Base-by-base conservation (phyloP, 2,888 invertebrate genomes). In the Trichogramma evanescens region DNA sequence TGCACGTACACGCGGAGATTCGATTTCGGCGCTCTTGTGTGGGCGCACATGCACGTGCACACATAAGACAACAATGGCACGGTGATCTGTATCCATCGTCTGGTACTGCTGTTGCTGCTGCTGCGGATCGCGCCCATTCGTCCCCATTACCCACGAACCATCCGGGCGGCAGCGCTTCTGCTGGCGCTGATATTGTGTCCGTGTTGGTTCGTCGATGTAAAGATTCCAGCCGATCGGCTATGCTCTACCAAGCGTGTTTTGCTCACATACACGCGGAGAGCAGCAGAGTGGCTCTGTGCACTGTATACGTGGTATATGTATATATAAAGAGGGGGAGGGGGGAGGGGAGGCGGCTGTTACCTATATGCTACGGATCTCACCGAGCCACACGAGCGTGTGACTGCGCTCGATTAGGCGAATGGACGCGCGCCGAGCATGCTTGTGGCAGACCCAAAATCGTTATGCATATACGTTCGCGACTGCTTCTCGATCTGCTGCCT, bases 201-300 rank as follows among this genome's bases (percentile, higher is more conserved):
- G 60, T 48, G 48, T 48, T 10, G 10, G 10, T 56, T 46, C 56
- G 42, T 45, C 46, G 56, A 48, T 59, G 55, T 60, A 63, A 63
- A 61, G 60, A 63, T 58, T 53, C 54, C 38, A 51, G 50, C n/a
- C 62, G 54, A 62, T 62, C 58, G 56, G 50, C 43, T 56, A 48
- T 41, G 8, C 10, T 10, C 10, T 13, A 13, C 48, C 46, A 46
- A 7, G 7, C 46, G 13, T 48, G 13, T 10, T 48, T 48, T 46
- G 46, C 10, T 9, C 5, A 6, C 6, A 7, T n/a, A 6, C 26
- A 6, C n/a, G 48, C 26, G 48, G 10, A 6, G 5, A 6, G 13
- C 48, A 13, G 13, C 26, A 13, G 10, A 10, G 13, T 10, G 8
- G 4, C 10, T 6, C 48, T 6, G 10, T 48, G 48, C 48, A 6